Conservation (phyloP, 2,888 invertebrate genomes). For the Cephus spinipes region DNA sequence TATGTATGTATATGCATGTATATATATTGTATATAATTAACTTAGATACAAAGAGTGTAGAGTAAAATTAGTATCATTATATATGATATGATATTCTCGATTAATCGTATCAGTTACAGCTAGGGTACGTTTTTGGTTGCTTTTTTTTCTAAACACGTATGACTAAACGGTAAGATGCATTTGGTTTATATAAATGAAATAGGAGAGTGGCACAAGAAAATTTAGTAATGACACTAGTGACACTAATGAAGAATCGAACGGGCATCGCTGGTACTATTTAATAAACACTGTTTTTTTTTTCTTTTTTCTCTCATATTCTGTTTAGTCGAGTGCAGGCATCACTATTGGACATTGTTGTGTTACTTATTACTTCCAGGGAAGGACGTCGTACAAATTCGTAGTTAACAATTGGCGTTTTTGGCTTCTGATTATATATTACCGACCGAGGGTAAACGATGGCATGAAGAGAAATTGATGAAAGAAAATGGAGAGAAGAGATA, state of each 20-base stretch:
- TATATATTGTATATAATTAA: slow-evolving; percentile 32
- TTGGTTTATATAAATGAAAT: neutral
- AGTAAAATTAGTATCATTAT: slow-evolving; percentile 44
- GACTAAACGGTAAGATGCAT: slow-evolving; percentile 7
- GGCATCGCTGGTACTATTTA: neutral
- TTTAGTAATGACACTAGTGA: slow-evolving; percentile 1
- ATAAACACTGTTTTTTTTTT: neutral
- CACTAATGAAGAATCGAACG: neutral
- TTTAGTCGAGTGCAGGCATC: slow-evolving; percentile 5
- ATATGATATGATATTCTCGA: slow-evolving; percentile 23
- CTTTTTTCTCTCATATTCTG: neutral
- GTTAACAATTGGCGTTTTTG: slow-evolving; percentile 35
- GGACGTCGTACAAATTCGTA: neutral
- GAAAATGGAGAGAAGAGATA: too few relatives aligned
- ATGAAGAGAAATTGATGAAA: neutral
- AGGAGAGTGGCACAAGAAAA: neutral
- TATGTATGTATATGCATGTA: slow-evolving; percentile 17
- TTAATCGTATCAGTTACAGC: slow-evolving; percentile 22
- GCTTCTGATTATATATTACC: slow-evolving; percentile 32
- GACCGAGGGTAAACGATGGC: slow-evolving; percentile 28
- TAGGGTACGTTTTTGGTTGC: neutral
- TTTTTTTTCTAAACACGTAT: neutral
- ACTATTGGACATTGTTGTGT: neutral
- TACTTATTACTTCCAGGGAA: neutral
- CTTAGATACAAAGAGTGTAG: slow-evolving; percentile 46